Evolutionary conservation across 2,113 vertebrate genomes (phyloP).

Genomic region (Epinephelus fuscoguttatus): DNA sequence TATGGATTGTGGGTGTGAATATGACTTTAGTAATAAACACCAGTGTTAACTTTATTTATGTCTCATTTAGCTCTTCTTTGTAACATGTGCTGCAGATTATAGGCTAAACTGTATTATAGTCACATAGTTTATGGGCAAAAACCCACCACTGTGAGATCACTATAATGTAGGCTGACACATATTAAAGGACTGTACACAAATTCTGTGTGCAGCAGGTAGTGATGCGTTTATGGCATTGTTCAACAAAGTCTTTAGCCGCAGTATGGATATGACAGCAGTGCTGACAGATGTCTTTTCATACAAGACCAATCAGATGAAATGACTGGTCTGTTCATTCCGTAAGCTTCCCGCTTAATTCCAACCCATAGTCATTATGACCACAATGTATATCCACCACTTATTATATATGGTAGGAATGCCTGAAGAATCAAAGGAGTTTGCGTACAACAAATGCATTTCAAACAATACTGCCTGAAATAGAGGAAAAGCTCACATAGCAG

Average conservation of each 20-base stretch:
- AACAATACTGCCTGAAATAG: neutral
- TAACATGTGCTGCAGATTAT: neutral
- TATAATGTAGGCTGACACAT: neutral
- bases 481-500: conserved; percentile 3
- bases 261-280: conserved; percentile 9
- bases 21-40: neutral
- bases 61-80: neutral
- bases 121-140: neutral
- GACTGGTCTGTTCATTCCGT: neutral
- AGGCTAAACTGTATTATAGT: neutral
- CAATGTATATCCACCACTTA: neutral
- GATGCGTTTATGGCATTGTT: neutral
- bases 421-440: conserved; percentile 3
- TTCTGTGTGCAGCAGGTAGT: neutral
- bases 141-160: neutral
- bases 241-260: conserved; percentile 1
- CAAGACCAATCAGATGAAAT: neutral
- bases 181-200: neutral
- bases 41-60: neutral
- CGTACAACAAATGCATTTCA: neutral
- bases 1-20: neutral
- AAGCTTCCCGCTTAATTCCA: neutral
- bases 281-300: conserved; percentile 18
- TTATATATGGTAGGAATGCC: neutral
- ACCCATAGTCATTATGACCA: neutral